Conservation (phyloP, 2,113 vertebrate species). For the Oreochromis spilurus region DNA sequence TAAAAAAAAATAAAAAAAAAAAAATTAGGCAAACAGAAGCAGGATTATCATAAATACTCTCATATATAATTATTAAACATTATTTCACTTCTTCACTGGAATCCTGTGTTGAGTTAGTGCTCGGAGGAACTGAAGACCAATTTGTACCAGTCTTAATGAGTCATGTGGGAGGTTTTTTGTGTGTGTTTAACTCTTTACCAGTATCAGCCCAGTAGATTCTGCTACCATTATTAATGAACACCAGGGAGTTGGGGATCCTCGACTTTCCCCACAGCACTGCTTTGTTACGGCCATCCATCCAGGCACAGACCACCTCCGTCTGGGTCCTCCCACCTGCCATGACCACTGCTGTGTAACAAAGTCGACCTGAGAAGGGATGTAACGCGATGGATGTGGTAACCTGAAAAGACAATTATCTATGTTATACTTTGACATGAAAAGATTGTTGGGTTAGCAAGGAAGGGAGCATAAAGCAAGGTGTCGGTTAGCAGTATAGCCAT, state of each 20-base stretch:
- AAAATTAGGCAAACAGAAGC: neutral
- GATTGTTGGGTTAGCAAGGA: neutral
- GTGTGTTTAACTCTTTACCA: conserved; percentile 51
- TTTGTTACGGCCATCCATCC: conserved; percentile 80
- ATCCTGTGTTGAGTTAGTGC: neutral
- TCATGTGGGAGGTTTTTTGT: neutral
- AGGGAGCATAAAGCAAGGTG: neutral
- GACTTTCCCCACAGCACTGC: conserved; percentile 75
- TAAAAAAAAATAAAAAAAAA: neutral
- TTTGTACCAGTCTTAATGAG: neutral
- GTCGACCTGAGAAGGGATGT: conserved; percentile 71
- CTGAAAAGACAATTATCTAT: neutral
- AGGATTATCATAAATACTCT: neutral
- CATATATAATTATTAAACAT: neutral
- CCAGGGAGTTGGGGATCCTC: conserved; percentile 69
- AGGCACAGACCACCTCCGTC: conserved; percentile 70
- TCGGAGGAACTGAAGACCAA: neutral
- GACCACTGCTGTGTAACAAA: conserved; percentile 77
- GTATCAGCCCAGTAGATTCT: conserved; percentile 85
- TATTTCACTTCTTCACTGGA: neutral
- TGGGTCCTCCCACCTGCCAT: neutral
- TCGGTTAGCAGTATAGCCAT: neutral
- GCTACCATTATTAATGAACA: conserved; percentile 70
- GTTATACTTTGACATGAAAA: neutral
- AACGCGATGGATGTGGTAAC: conserved; percentile 70